A percentile compares a stretch with the other conserved stretches of the same genome.
These are phyloP conservation scores for Rynchops niger DNA, from an alignment of 2,113 vertebrate genomes.

Conservation along the genomic window DNA sequence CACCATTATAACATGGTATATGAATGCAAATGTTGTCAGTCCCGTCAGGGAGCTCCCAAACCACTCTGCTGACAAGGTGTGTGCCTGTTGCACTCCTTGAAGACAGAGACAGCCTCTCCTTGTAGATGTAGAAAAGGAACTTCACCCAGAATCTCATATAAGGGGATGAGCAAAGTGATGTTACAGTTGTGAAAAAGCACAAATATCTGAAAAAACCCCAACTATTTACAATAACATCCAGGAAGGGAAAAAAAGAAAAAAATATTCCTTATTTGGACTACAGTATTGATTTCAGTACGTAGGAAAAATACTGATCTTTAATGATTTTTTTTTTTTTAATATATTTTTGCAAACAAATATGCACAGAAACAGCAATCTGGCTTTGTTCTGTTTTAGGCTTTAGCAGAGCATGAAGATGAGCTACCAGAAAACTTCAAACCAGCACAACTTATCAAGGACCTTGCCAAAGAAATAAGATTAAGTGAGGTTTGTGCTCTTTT, in stretches of 20 bases:
- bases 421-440: conserved; percentile 98
- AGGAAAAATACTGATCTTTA: background rate
- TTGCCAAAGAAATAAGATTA: conserved; percentile 97
- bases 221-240: background rate
- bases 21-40: background rate
- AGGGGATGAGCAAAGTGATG: background rate
- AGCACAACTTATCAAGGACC: conserved; percentile 97
- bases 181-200: background rate
- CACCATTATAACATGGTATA: background rate
- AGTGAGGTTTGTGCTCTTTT: conserved; percentile 84
- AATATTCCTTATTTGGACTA: background rate
- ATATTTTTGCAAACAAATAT: background rate
- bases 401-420: conserved; percentile 96
- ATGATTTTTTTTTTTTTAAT: background rate
- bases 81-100: background rate
- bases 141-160: background rate
- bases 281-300: background rate
- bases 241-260: background rate
- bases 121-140: background rate
- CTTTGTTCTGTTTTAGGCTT: conserved; percentile 79
- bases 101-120: background rate
- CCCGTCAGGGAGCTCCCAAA: background rate
- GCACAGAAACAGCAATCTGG: background rate
- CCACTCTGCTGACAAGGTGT: background rate
- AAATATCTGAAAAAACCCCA: background rate